Evolutionary conservation across 2,888 invertebrate genomes (phyloP), one percentile per base, ranked within the genome.

Genomic region (Yponomeuta evonymella): DNA sequence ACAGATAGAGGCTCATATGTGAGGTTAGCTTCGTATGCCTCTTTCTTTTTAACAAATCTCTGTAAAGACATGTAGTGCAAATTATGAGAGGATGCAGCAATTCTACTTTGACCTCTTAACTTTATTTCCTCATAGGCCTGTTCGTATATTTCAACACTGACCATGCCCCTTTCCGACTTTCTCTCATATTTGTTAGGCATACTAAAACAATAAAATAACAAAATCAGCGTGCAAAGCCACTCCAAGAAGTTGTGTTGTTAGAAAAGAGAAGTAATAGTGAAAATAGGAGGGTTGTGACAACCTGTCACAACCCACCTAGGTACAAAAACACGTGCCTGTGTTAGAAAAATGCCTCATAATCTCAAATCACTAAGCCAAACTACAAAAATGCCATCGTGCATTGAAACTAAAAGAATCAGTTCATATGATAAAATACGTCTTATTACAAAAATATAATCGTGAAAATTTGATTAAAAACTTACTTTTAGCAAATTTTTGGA

Each of bases 101-200:
- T 33, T 33, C 33, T 33, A 33, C 33, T 33, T 33, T 33, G 33
- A 33, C 58, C 58, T n/a, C 58, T 58, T 58, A 65, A 65, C n/a
- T 12, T 65, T 23, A 65, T 4, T 29, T 65, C 65, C 30, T 65
- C 65, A 29, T n/a, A n/a, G 12, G 65, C 65, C 11, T 2, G 65
- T 29, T 65, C 65, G 23, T 65, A 65, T 15, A 65, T 65, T 30
- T 65, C 65, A 11, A n/a, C 11, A 29, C 65, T 65, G 10, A 23
- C 65, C 65, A 65, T 65, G 30, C 65, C 65, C 30, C 65, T 65
- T n/a, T 65, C 65, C 4, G 65, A n/a, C 65, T 65, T 65, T 65
- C 65, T 12, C 30, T 23, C 30, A 65, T 65, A 65, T 29, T 65
- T 11, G 23, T n/a, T 65, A 65, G 65, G 65, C 65, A 65, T 65